Evolutionary conservation across 2,797 vertebrate species (phyloP).

Genomic region (Fistularia commersonii): DNA sequence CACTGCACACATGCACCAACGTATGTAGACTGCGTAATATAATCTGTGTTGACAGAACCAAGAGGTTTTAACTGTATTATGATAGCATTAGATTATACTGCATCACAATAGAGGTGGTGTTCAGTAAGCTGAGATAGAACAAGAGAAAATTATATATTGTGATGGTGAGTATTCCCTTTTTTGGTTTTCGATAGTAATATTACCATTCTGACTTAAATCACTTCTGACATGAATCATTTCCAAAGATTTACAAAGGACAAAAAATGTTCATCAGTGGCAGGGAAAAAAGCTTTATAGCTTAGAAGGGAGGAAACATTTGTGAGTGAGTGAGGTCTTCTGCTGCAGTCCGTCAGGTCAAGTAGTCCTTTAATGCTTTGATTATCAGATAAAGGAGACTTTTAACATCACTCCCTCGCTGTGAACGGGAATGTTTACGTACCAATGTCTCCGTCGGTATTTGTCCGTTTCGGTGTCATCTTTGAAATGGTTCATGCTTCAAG

Average conservation of each 20-base stretch:
- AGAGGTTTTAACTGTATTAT: too few species aligned
- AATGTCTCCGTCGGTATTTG: constrained; percentile 2
- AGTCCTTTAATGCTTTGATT: constrained; percentile 52
- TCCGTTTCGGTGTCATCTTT: constrained; percentile 11
- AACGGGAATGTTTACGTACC: constrained; percentile 11
- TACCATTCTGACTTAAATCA: too few species aligned
- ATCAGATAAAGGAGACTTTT: constrained; percentile 43
- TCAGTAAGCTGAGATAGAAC: too few species aligned
- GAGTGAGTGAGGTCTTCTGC: constrained; percentile 44
- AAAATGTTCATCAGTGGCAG: background rate
- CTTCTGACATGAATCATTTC: too few species aligned
- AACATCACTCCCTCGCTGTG: constrained; percentile 42
- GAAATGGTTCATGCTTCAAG: constrained; percentile 20
- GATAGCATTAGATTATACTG: too few species aligned
- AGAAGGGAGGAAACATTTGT: constrained; percentile 44
- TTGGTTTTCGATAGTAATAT: too few species aligned
- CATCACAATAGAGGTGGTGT: too few species aligned
- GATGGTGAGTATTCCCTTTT: too few species aligned
- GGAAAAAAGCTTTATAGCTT: constrained; percentile 5
- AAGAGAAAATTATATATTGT: too few species aligned
- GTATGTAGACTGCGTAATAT: constrained; percentile 5
- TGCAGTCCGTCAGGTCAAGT: constrained; percentile 57
- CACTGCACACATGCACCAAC: constrained; percentile 13
- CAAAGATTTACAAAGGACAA: too few species aligned
- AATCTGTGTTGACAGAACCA: background rate